Conservation (phyloP, 2,797 vertebrate genomes). For the Eremophila alpestris region DNA sequence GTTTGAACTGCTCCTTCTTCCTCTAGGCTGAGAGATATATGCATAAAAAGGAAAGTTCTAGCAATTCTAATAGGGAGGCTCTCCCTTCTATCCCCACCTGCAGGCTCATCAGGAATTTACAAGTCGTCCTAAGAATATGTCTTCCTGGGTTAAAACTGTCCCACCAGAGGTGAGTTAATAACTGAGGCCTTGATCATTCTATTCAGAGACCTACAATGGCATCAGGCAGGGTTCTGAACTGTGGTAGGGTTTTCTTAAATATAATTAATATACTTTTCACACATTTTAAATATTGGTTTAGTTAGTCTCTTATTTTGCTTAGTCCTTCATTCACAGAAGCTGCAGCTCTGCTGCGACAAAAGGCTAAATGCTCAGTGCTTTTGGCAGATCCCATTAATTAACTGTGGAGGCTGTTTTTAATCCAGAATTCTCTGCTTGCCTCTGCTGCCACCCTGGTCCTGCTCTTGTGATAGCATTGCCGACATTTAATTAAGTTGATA, state of each 20-base stretch:
- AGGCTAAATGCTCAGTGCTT: constrained; percentile 21
- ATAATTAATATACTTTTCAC: constrained; percentile 2
- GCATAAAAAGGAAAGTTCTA: constrained; percentile 28
- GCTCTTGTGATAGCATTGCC: constrained; percentile 12
- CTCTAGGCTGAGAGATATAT: constrained; percentile 45
- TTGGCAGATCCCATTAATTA: constrained; percentile 57
- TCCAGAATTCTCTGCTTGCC: constrained; percentile 42
- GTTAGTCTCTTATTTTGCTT: not conserved
- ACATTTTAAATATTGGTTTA: constrained; percentile 39
- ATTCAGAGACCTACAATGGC: not conserved
- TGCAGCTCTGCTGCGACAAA: not conserved
- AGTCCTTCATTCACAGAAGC: constrained; percentile 16
- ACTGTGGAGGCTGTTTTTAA: constrained; percentile 10
- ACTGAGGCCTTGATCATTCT: not conserved
- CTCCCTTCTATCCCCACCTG: constrained; percentile 21
- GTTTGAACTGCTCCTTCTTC: constrained; percentile 53
- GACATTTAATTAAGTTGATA: constrained; percentile 52
- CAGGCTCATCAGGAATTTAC: constrained; percentile 23
- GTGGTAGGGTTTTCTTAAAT: not conserved
- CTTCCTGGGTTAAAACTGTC: constrained; percentile 10
- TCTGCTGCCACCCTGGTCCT: constrained; percentile 26
- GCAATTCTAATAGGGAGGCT: not conserved
- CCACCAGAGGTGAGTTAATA: not conserved
- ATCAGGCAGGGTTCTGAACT: not conserved
- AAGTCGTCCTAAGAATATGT: not conserved